A percentile compares a stretch with the other conserved stretches of the same genome.
Conservation (phyloP, 2,888 invertebrate genomes). For the Monopis laevigella region DNA sequence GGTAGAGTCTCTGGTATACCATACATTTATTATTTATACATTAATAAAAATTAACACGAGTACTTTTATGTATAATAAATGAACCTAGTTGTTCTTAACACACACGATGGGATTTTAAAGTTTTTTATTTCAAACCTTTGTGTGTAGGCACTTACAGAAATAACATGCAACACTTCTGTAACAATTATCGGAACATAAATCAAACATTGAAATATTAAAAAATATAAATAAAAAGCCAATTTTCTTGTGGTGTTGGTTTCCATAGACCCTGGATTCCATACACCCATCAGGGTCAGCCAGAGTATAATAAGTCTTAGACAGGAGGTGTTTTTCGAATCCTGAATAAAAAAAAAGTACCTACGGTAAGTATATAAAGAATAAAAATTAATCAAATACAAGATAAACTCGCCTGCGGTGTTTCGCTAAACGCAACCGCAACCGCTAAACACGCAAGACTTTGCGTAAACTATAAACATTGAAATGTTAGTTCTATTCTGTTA, state of each 20-base stretch:
- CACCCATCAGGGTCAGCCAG: background rate
- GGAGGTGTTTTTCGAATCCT: background rate
- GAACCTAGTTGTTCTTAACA: too few species aligned
- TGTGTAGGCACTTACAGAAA: conserved; percentile 5
- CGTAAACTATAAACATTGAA: too few species aligned
- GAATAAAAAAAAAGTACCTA: background rate
- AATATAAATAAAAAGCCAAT: conserved; percentile 1
- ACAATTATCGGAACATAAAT: conserved; percentile 6
- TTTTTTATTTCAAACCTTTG: too few species aligned
- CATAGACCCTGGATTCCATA: background rate
- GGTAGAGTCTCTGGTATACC: too few species aligned
- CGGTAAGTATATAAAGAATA: background rate
- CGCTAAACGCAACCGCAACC: too few species aligned
- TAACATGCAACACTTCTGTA: background rate
- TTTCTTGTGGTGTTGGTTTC: background rate
- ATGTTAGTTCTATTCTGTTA: too few species aligned
- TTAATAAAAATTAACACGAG: too few species aligned
- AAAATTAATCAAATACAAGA: background rate
- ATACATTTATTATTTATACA: too few species aligned
- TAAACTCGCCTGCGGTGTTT: too few species aligned
- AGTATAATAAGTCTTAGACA: background rate
- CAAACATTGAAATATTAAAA: background rate
- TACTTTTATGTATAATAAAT: too few species aligned
- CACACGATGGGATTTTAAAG: too few species aligned
- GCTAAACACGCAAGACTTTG: too few species aligned